phyloP scores from a whole-genome alignment of 1,140 invertebrate genomes.

The Cheumatopsyche charites region DNA sequence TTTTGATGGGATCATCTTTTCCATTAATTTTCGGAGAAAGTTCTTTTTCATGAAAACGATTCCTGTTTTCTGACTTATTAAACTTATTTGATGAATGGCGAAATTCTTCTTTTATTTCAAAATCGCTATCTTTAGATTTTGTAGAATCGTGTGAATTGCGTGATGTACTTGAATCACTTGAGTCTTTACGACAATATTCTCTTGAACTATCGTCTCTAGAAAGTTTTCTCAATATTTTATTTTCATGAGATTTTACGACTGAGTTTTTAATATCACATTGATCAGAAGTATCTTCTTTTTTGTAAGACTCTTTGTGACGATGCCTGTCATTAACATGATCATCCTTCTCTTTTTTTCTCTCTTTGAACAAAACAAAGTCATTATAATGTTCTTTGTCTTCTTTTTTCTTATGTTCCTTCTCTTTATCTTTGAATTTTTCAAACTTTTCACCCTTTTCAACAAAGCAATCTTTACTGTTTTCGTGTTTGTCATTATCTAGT shows the following conservation, averaged over 20 bases:
- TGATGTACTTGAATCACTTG: conserved; percentile 60
- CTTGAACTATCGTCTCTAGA: conserved; percentile 58
- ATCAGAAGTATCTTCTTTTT: conserved; percentile 42
- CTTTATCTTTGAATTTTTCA: conserved; percentile 43
- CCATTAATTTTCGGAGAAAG: conserved; percentile 37
- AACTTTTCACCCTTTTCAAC: conserved; percentile 48
- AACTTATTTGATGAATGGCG: conserved; percentile 40
- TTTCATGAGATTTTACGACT: conserved; percentile 45
- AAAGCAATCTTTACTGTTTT: conserved; percentile 52
- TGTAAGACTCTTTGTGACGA: conserved; percentile 42
- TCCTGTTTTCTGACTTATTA: conserved; percentile 44
- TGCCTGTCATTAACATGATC: conserved; percentile 44
- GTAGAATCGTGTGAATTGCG: conserved; percentile 59
- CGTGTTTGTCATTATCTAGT: conserved; percentile 54
- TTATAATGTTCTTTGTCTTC: conserved; percentile 39
- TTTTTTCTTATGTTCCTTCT: conserved; percentile 43
- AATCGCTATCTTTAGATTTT: conserved; percentile 57
- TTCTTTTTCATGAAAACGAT: conserved; percentile 45
- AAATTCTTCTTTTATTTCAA: conserved; percentile 56
- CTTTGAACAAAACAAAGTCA: conserved; percentile 38
- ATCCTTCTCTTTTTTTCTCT: conserved; percentile 45
- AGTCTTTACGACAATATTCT: conserved; percentile 60
- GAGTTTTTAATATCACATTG: conserved; percentile 26
- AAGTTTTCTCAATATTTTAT: conserved; percentile 53
- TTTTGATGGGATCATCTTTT: conserved; percentile 35